phyloP scores from a whole-genome alignment of 2,888 invertebrate species.

The Ectobius pallidus region DNA sequence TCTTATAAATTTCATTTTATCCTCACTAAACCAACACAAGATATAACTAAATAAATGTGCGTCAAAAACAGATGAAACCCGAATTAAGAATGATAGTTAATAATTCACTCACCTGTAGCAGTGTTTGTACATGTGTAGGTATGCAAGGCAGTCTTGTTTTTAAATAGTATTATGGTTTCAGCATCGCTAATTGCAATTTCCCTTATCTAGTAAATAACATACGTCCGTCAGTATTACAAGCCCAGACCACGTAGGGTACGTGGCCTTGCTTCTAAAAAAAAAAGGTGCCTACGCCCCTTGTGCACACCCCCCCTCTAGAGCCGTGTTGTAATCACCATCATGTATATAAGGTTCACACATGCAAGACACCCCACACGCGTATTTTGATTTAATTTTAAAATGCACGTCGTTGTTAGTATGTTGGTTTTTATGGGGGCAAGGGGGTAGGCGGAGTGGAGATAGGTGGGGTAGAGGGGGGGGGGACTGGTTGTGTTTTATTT shows the following conservation, averaged over 20 bases:
- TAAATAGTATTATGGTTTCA: constrained; percentile 20
- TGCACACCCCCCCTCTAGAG: not conserved
- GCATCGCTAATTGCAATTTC: constrained; percentile 26
- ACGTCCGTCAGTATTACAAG: constrained; percentile 16
- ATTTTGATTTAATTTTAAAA: constrained; percentile 31
- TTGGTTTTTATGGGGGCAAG: not conserved
- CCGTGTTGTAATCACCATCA: constrained; percentile 23
- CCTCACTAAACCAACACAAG: too few relatives aligned
- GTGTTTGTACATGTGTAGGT: constrained; percentile 15
- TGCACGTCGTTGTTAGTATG: constrained; percentile 24
- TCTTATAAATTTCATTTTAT: too few relatives aligned
- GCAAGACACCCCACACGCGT: constrained; percentile 27
- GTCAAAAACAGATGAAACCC: too few relatives aligned
- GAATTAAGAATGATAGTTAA: too few relatives aligned
- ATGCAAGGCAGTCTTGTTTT: constrained; percentile 25
- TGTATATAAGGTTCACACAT: constrained; percentile 32
- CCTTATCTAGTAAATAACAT: constrained; percentile 17
- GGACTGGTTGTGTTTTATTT: constrained; percentile 20
- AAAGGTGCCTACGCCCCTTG: not conserved
- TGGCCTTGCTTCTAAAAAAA: constrained; percentile 25
- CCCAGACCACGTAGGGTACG: constrained; percentile 26
- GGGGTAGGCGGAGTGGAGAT: not conserved
- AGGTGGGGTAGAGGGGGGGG: constrained; percentile 12
- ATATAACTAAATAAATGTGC: too few relatives aligned
- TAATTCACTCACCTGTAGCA: too few relatives aligned